Conservation (phyloP, 92 coral and sea anemone genomes). For the Heteractis magnifica region DNA sequence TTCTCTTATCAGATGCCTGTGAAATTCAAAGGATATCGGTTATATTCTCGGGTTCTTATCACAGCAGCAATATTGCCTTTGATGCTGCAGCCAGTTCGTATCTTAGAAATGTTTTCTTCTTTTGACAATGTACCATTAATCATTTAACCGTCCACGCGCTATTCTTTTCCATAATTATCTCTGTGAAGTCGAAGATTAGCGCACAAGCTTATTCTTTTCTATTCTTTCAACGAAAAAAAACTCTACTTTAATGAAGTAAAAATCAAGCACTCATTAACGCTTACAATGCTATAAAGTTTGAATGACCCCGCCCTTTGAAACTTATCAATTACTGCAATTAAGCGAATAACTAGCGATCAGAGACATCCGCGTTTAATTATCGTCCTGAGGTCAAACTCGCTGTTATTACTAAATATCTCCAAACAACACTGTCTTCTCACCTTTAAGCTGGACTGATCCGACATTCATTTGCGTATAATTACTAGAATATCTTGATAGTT, state of each 20-base stretch:
- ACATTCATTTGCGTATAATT: constrained; percentile 32
- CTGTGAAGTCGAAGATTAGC: neutral
- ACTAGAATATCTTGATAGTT: constrained; percentile 10
- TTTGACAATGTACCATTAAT: neutral
- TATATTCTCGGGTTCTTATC: constrained; percentile 6
- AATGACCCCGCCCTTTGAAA: constrained; percentile 40
- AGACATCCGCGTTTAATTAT: constrained; percentile 19
- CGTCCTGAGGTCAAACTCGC: constrained; percentile 12
- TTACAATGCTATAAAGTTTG: constrained; percentile 15
- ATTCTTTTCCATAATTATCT: neutral
- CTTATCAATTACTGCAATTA: constrained; percentile 31
- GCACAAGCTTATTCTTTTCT: neutral
- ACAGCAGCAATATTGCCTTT: constrained; percentile 15
- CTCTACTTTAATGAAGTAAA: neutral
- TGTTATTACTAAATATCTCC: constrained; percentile 13
- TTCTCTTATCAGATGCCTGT: neutral
- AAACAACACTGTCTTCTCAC: constrained; percentile 24
- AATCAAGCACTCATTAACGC: constrained; percentile 23
- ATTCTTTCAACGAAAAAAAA: constrained; percentile 21
- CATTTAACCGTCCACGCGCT: neutral
- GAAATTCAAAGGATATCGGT: neutral
- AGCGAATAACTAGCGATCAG: constrained; percentile 28
- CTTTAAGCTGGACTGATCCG: constrained; percentile 26
- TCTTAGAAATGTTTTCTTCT: neutral
- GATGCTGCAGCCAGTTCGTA: neutral